Base-by-base conservation (phyloP, 2,113 vertebrate species). In the Pagrus major region DNA sequence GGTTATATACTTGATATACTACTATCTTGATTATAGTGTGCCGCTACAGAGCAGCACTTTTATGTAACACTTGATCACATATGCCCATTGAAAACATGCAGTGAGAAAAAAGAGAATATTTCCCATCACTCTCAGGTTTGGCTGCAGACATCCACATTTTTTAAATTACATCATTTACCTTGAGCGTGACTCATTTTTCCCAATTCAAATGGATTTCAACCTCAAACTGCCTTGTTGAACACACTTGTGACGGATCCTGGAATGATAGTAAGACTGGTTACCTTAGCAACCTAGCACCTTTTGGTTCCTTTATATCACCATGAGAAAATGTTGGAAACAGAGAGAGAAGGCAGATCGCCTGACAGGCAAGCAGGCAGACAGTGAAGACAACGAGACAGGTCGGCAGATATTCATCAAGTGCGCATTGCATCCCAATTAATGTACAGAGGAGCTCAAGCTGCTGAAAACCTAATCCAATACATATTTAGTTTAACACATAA, bases 271-370 rank as follows among this genome's bases (percentile, higher is more conserved):
- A 74, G 83, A 61, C 60, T 20, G 77, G 92, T 93, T 90, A 85
- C 91, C 91, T 84, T 90, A 88, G 88, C 91, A 92, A 93, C 92
- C 64, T 72, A 71, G 66, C 52, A 83, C 74, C 79, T 87, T 78
- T 83, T 42, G 67, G 65, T 73, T 71, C 18, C 61, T 89, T 83
- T 71, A 63, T 73, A 73, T 72, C 70, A 69, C 51, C 63, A 83
- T 52, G 51, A 89, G 74, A 89, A 84, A 88, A 85, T 73, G 79
- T 63, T 75, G 68, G 76, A 76, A 73, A 82, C 33, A 66, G 81
- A 82, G 68, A 75, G 61, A 58, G 65, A 0, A 54, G 84, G 46
- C 71, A 41, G 75, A 69, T 37, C 27, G 42, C 47, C 65, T 83
- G 82, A 75, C 71, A 84, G 80, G 42, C 23, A 2, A 20, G 31